phyloP scores from a whole-genome alignment of 2,888 invertebrate species.

The Mimumesa dahlbomi region DNA sequence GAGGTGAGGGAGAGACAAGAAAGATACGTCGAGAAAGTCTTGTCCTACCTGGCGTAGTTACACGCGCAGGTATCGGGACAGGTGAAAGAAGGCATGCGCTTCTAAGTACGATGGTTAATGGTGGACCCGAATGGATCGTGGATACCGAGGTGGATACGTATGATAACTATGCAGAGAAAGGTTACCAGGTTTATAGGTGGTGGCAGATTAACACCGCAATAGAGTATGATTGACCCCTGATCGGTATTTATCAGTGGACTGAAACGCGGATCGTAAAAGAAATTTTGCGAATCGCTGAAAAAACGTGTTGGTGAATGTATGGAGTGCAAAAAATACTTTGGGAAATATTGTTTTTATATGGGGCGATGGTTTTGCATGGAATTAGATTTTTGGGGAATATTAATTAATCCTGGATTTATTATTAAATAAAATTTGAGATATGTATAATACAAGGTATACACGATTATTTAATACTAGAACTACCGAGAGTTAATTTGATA shows the following conservation, averaged over 20 bases:
- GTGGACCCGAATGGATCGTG: slow-evolving; percentile 25
- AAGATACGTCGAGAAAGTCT: not conserved
- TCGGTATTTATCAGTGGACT: slow-evolving; percentile 58
- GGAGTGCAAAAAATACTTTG: no score
- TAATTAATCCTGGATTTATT: no score
- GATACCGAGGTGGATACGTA: slow-evolving; percentile 13
- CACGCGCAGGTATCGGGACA: slow-evolving; percentile 20
- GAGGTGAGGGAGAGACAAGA: not conserved
- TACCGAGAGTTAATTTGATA: no score
- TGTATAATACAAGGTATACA: no score
- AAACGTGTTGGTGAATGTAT: no score
- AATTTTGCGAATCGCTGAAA: no score
- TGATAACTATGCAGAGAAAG: slow-evolving; percentile 15
- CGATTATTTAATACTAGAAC: no score
- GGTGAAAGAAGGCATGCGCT: slow-evolving; percentile 17
- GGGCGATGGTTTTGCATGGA: no score
- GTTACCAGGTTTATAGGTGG: slow-evolving; percentile 20
- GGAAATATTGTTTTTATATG: not conserved
- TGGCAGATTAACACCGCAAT: slow-evolving; percentile 60
- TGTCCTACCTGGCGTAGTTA: slow-evolving; percentile 25
- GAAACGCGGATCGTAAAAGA: slow-evolving; percentile 50
- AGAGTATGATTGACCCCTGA: slow-evolving; percentile 61
- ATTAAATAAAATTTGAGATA: no score
- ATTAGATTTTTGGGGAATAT: no score
- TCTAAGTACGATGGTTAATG: slow-evolving; percentile 14